phyloP scores from a whole-genome alignment of 2,797 vertebrate species.

The Spea hammondii region DNA sequence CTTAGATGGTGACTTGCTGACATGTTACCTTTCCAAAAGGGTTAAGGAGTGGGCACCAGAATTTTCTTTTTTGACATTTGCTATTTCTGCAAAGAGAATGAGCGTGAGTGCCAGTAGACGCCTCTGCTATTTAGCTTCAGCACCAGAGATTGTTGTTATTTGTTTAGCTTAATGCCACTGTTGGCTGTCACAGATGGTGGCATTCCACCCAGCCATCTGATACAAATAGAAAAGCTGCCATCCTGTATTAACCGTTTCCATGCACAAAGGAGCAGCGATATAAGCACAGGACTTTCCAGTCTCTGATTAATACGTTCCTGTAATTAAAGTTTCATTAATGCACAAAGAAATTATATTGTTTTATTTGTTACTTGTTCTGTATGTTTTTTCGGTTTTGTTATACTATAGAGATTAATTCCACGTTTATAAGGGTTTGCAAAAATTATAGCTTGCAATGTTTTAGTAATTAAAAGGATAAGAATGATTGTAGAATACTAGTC shows the following conservation, averaged over 20 bases:
- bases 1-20: neutral
- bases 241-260: conserved; percentile 32
- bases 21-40: conserved; percentile 13
- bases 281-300: neutral
- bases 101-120: conserved; percentile 44
- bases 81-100: conserved; percentile 43
- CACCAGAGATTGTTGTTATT: conserved; percentile 52
- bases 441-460: too few species aligned
- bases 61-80: conserved; percentile 46
- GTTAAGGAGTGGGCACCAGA: conserved; percentile 44
- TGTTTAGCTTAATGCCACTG: conserved; percentile 53
- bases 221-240: conserved; percentile 44
- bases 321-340: too few species aligned
- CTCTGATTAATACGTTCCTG: too few species aligned
- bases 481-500: too few species aligned
- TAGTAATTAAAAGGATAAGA: too few species aligned
- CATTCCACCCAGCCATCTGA: conserved; percentile 50
- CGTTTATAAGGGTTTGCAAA: too few species aligned
- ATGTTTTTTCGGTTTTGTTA: too few species aligned
- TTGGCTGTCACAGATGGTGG: conserved; percentile 53
- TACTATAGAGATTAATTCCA: too few species aligned
- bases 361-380: too few species aligned
- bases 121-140: conserved; percentile 52
- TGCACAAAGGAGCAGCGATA: neutral
- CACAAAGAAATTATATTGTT: too few species aligned